Conservation (phyloP, 2,113 vertebrate species). For the Heliornis fulica region DNA sequence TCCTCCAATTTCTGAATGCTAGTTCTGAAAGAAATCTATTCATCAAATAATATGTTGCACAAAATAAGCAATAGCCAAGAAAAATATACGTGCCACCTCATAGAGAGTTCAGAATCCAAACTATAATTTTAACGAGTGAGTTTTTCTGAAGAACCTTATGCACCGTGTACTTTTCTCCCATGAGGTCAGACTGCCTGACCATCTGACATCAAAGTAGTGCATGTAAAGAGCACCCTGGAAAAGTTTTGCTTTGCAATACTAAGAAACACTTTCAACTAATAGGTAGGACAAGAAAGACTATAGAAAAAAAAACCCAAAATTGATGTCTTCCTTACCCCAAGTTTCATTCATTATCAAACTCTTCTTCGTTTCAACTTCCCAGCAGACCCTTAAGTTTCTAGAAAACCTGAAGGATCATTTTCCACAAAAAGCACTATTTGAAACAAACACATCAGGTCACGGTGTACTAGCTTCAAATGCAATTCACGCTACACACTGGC, state of each 20-base stretch:
- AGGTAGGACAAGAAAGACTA: background rate
- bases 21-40: background rate
- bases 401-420: background rate
- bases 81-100: background rate
- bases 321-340: background rate
- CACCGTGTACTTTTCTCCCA: background rate
- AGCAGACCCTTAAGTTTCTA: background rate
- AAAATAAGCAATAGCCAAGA: background rate
- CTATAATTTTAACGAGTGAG: background rate
- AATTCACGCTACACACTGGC: background rate
- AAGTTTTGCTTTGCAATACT: background rate
- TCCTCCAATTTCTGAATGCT: background rate
- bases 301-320: background rate
- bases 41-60: background rate
- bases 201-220: background rate
- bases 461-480: background rate
- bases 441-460: background rate
- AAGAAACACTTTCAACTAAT: background rate
- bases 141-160: background rate
- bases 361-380: background rate
- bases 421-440: background rate
- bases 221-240: background rate
- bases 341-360: background rate
- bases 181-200: background rate
- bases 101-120: background rate